A percentile compares a stretch with the other conserved stretches of the same genome.
phyloP scores from a whole-genome alignment of 1,140 invertebrate species.

The Chrysopa pallens region DNA sequence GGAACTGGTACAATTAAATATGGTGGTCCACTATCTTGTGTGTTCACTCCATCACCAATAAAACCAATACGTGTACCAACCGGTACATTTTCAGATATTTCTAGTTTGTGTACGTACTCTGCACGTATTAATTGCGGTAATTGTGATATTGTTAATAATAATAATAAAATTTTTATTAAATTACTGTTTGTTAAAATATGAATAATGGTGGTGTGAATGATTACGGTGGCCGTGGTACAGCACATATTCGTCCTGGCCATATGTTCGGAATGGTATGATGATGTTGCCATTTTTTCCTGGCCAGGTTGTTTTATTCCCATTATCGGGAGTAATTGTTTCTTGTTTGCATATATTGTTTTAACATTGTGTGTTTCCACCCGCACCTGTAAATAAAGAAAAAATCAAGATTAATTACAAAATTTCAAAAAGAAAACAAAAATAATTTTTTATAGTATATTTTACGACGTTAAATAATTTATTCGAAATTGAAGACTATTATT shows the following conservation, averaged over 20 bases:
- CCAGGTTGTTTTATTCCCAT: no score
- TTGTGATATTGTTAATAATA: slow-evolving; percentile 5
- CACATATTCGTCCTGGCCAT: slow-evolving; percentile 7
- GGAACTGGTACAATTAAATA: slow-evolving; percentile 78
- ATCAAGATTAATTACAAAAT: no score
- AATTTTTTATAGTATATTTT: no score
- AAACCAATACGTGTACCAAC: slow-evolving; percentile 74
- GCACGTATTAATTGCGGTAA: slow-evolving; percentile 9
- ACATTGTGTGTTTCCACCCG: no score
- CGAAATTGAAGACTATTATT: no score
- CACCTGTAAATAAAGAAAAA: no score
- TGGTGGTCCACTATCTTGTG: slow-evolving; percentile 50
- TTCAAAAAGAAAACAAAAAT: no score
- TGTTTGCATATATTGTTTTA: no score
- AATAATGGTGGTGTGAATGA: slow-evolving; percentile 18
- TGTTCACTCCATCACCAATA: slow-evolving; percentile 55
- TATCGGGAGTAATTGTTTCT: no score
- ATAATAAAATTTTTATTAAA: slow-evolving; percentile 19
- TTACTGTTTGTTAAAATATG: slow-evolving; percentile 7
- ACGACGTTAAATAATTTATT: no score
- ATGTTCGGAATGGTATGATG: no score
- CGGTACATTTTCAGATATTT: slow-evolving; percentile 69
- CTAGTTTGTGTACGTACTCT: slow-evolving; percentile 62
- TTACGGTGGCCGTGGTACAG: slow-evolving; percentile 17
- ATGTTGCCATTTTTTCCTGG: no score